Evolutionary conservation across 92 coral and sea anemone genomes (phyloP).

Genomic region (Epizoanthus stellaris): DNA sequence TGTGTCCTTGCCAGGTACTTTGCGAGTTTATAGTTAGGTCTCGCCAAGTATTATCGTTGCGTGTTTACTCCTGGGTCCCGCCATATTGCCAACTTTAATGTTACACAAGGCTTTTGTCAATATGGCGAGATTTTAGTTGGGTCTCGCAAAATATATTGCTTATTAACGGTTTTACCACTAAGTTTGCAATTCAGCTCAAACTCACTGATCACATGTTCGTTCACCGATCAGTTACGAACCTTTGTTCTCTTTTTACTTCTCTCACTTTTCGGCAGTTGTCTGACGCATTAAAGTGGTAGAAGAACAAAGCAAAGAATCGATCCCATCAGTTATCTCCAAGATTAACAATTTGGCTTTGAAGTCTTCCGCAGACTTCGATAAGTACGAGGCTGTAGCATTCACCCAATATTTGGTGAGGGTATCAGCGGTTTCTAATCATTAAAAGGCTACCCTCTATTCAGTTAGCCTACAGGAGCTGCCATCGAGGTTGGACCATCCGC

Average conservation of each 20-base stretch:
- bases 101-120: too few species aligned
- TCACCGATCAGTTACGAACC: background rate
- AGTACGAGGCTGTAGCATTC: background rate
- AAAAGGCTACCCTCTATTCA: slow-evolving; percentile 14
- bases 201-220: background rate
- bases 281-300: slow-evolving; percentile 5
- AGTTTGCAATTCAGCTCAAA: background rate
- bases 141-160: too few species aligned
- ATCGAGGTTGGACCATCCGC: background rate
- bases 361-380: background rate
- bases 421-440: background rate
- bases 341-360: too few species aligned
- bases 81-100: too few species aligned
- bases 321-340: too few species aligned
- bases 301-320: background rate
- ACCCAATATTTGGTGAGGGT: background rate
- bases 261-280: background rate
- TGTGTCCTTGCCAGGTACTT: too few species aligned
- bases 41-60: too few species aligned
- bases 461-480: background rate
- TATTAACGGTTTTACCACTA: background rate
- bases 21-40: too few species aligned
- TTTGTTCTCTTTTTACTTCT: background rate
- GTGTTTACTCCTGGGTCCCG: too few species aligned
- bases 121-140: too few species aligned